A percentile compares a stretch with the other conserved stretches of the same genome.
phyloP scores from a whole-genome alignment of 2,113 vertebrate genomes.

The Trogon surrucura region DNA sequence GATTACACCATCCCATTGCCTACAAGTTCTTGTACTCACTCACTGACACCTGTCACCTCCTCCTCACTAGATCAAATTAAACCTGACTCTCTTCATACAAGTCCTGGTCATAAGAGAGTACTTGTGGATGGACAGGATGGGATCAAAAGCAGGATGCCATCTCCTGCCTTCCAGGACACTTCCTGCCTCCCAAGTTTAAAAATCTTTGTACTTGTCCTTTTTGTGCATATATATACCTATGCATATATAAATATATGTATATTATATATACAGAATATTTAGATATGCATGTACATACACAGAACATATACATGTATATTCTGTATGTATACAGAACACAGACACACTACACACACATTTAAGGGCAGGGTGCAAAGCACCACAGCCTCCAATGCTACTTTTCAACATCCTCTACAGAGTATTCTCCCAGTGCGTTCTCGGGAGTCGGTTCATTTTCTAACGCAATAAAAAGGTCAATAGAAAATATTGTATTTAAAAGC shows the following conservation, averaged over 20 bases:
- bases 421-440: neutral
- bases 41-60: neutral
- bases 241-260: rapidly evolving
- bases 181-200: neutral
- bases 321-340: neutral
- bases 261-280: neutral
- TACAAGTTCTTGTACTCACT: neutral
- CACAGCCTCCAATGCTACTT: neutral
- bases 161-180: neutral
- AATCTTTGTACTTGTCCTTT: neutral
- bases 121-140: neutral
- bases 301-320: neutral
- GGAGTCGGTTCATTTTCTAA: neutral
- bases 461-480: neutral
- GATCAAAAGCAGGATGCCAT: too few species aligned
- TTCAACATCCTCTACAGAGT: rapidly evolving
- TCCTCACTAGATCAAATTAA: neutral
- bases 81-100: neutral
- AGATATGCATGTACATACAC: neutral
- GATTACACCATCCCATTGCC: neutral
- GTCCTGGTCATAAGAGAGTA: neutral
- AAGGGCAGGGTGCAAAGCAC: neutral
- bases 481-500: conserved; percentile 1
- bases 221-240: neutral
- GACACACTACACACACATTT: neutral